Evolutionary conservation across 2,113 vertebrate genomes (phyloP).

Genomic region (Varanus komodoensis): DNA sequence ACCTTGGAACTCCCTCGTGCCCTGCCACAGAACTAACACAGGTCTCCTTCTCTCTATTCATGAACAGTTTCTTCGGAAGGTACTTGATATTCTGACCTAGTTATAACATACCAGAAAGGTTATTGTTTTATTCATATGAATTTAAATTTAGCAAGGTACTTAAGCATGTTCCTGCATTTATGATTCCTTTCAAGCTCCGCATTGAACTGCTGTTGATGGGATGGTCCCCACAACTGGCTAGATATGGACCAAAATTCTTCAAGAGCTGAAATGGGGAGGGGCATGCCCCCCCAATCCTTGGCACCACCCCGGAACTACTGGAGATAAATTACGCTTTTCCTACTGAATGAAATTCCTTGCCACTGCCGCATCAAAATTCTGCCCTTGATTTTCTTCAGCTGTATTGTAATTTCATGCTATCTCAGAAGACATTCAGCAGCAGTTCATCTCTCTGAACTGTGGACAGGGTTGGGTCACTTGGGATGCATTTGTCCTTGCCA

Average conservation of each 20-base stretch:
- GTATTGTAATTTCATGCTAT: not conserved
- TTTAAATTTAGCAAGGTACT: conserved; percentile 47
- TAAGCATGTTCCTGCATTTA: conserved; percentile 17
- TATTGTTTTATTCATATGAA: conserved; percentile 40
- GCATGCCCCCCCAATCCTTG: not conserved
- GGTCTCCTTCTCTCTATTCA: conserved; percentile 2
- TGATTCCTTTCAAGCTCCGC: not conserved
- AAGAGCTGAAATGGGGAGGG: not conserved
- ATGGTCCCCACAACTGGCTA: not conserved
- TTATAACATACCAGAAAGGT: conserved; percentile 30
- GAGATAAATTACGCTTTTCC: not conserved
- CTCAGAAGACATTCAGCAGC: not conserved
- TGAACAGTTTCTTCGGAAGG: conserved; percentile 30
- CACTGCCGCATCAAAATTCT: not conserved
- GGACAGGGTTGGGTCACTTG: not conserved
- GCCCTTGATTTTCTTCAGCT: not conserved
- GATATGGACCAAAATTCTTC: not conserved
- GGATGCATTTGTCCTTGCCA: not conserved
- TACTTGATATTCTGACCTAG: conserved; percentile 39
- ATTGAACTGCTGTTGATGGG: not conserved
- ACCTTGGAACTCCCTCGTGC: not conserved
- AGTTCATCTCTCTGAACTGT: not conserved
- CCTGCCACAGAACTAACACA: not conserved
- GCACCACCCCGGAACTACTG: not conserved
- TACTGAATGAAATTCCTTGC: not conserved